Base-by-base conservation (phyloP, 2,797 vertebrate species). In the Varecia variegata region DNA sequence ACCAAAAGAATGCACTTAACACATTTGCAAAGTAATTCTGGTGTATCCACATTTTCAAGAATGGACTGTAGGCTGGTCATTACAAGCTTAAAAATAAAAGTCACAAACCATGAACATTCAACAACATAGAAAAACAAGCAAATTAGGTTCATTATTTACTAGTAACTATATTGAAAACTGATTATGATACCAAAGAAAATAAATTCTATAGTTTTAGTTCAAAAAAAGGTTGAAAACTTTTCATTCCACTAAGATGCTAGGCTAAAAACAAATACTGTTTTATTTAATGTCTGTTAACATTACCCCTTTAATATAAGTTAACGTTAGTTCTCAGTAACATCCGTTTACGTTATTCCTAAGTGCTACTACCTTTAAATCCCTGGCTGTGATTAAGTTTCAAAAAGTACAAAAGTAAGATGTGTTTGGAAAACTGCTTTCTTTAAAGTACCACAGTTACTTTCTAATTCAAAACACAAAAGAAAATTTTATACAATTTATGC, bases 1-100 rank as follows among this genome's bases (percentile, higher is more conserved):
- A 99, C 99, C 98, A 99, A 98, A 95, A 99, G 99, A 97, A 99
- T 99, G 97, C 99, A 99, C 97, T 99, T 99, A 58, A 99, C 99
- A 98, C 99, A 99, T 97, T 99, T 99, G 98, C 99, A 99, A 96
- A 99, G 99, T 98, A 99, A 98, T 98, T 99, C 99, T 27, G 99
- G 99, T 9, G 99, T 99, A 98, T 99, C 99, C 98, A 99, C 99
- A 58, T 99, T 99, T 98, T 99, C 99, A 98, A 99, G 98, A 97
- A 99, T 99, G 94, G 99, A 99, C 98, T 99, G 99, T 97, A 99
- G 98, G 98, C 99, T 99, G 97, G 99, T 99, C 99, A 99, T 99
- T 95, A 99, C 99, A 98, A 99, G 98, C 99, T 99, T 96, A 45
- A 94, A 93, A 94, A 95, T 95, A 76, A 96, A 97, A 95, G 87